phyloP scores from a whole-genome alignment of 2,797 vertebrate species.

The Chromis chromis region DNA sequence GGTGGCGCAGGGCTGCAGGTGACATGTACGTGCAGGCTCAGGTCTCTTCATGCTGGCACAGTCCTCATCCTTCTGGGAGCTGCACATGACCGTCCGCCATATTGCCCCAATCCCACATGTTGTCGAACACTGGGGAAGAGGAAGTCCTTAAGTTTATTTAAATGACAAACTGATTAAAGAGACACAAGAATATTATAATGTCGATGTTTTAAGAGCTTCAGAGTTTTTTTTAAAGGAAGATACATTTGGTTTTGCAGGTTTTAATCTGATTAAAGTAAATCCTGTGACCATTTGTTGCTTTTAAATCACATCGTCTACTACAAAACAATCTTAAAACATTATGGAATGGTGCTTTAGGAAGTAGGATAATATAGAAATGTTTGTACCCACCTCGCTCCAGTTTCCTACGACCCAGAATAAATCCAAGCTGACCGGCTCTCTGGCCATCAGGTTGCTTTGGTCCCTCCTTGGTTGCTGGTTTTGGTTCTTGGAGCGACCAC shows the following conservation, averaged over 20 bases:
- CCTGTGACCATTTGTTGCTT: background rate
- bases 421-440: slow-evolving; percentile 54
- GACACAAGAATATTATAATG: too few species aligned
- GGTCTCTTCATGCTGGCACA: slow-evolving; percentile 87
- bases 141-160: background rate
- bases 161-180: background rate
- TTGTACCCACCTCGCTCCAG: slow-evolving; percentile 90
- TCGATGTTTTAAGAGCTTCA: too few species aligned
- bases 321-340: background rate
- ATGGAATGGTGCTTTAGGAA: slow-evolving; percentile 3
- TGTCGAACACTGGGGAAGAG: slow-evolving; percentile 86
- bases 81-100: slow-evolving; percentile 89
- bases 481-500: slow-evolving; percentile 49
- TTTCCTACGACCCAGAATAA: slow-evolving; percentile 90
- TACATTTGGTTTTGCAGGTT: background rate
- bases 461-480: slow-evolving; percentile 48
- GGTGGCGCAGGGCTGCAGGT: slow-evolving; percentile 88
- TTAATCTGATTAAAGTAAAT: background rate
- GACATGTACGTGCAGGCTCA: slow-evolving; percentile 89
- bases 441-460: slow-evolving; percentile 62
- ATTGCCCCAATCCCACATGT: slow-evolving; percentile 90
- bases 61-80: slow-evolving; percentile 80
- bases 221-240: too few species aligned
- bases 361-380: background rate
- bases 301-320: background rate